Evolutionary conservation across 2,797 vertebrate species (phyloP).

Genomic region (Chelonia mydas): DNA sequence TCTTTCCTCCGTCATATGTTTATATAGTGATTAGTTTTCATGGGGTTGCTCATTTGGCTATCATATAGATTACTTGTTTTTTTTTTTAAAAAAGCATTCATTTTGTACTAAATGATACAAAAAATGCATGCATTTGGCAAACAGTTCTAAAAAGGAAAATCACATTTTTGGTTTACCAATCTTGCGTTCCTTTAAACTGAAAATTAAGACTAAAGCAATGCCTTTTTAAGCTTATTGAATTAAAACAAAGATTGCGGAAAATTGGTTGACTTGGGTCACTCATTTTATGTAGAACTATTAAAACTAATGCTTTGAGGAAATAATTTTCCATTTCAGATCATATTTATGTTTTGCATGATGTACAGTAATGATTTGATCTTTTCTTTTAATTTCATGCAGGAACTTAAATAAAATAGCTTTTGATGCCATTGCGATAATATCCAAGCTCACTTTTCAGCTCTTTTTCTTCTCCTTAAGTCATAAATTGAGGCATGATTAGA

Average conservation of each 20-base stretch:
- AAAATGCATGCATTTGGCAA: background rate
- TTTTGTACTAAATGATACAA: background rate
- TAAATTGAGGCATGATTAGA: background rate
- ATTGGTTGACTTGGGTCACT: background rate
- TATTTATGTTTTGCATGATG: background rate
- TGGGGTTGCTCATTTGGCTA: background rate
- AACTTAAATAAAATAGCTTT: background rate
- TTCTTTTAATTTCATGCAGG: background rate
- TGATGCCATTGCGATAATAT: background rate
- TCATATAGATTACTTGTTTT: background rate
- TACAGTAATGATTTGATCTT: background rate
- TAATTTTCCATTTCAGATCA: background rate
- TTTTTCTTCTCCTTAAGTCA: background rate
- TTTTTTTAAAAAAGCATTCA: background rate
- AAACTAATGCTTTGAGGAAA: background rate
- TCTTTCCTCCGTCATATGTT: background rate
- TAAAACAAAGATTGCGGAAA: background rate
- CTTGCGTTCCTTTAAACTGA: background rate
- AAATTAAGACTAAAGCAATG: background rate
- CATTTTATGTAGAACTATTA: background rate
- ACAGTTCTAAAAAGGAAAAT: background rate
- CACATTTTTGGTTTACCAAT: background rate
- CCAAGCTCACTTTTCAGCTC: background rate
- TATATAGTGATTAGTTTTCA: background rate
- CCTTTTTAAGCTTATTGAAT: background rate